Evolutionary conservation across 2,888 invertebrate genomes (phyloP), one percentile per base, ranked within the genome.

Genomic region (Harpalus rubripes): DNA sequence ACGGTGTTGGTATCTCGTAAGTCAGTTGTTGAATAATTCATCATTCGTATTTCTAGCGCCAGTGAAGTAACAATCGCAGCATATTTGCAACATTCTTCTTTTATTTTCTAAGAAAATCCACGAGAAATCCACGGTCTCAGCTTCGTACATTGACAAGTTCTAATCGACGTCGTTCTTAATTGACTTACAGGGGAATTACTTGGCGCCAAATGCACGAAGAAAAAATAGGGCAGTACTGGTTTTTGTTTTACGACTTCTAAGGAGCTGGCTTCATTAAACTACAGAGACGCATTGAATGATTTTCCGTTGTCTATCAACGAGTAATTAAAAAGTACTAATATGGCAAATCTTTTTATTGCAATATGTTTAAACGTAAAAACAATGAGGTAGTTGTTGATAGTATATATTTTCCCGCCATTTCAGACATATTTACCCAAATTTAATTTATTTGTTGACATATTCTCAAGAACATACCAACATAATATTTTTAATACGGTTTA

Each of bases 91-190:
- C 72, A 52, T 44, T 72, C 72, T 44, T 44, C 41, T 18, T 16
- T 18, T 44, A 44, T 74, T 74, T 74, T 74, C 72, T 16, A 12
- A 44, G 72, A 74, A 74, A 74, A 44, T n/a, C 15, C 18, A 3
- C 16, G 18, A 44, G 44, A 74, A 44, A 16, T 74, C 41, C 18
- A 16, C 22, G 5, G 68, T 63, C 12, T 10, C 12, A 26, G 63
- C 22, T 63, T 26, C 8, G 56, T 56, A 22, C 26, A 59, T 61
- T 65, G 59, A 81, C 63, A 44, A 39, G 15, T 65, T 63, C 44
- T 80, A 80, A 80, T 80, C 39, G 79, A 22, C 39, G 41, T 65
- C 26, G 15, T 80, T 81, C 63, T 81, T 81, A 81, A 81, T 81
- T 81, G 81, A 39, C 81, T 81, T 63, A 61, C 63, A 63, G 61